Conservation (phyloP, 2,113 vertebrate species). For the Elaphurus davidianus region DNA sequence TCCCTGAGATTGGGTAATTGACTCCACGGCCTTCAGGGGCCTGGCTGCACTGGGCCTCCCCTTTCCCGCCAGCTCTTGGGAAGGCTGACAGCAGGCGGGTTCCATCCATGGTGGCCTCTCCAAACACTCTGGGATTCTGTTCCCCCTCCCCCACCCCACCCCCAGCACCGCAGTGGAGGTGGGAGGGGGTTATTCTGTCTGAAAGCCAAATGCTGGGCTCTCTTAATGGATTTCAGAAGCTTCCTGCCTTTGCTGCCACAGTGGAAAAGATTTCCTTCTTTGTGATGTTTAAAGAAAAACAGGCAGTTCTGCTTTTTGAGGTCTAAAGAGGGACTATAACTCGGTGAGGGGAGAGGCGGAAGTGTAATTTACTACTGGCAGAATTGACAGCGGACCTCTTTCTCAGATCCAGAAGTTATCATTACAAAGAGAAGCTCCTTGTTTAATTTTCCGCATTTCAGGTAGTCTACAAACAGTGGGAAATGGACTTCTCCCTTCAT, state of each 20-base stretch:
- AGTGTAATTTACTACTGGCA: fast-evolving
- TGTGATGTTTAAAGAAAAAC: neutral
- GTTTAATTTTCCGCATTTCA: neutral
- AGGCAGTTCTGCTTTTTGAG: neutral
- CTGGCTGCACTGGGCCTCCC: neutral
- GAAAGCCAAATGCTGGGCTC: neutral
- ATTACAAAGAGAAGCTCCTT: neutral
- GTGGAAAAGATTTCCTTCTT: neutral
- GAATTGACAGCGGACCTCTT: neutral
- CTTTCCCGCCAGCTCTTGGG: neutral
- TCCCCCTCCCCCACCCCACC: fast-evolving
- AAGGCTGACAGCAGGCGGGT: fast-evolving
- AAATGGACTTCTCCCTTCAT: neutral
- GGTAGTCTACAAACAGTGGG: fast-evolving
- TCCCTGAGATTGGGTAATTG: neutral
- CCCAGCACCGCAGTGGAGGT: fast-evolving
- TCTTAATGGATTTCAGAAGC: neutral
- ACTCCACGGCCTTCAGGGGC: neutral
- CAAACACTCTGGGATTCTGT: fast-evolving
- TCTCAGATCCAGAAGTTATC: neutral
- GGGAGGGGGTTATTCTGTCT: neutral
- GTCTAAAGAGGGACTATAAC: neutral
- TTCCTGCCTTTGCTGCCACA: neutral
- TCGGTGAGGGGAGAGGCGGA: neutral
- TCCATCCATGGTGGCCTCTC: neutral